Evolutionary conservation across 2,797 vertebrate genomes (phyloP), one percentile per base, ranked within the genome.

Genomic region (Siniperca undulata): DNA sequence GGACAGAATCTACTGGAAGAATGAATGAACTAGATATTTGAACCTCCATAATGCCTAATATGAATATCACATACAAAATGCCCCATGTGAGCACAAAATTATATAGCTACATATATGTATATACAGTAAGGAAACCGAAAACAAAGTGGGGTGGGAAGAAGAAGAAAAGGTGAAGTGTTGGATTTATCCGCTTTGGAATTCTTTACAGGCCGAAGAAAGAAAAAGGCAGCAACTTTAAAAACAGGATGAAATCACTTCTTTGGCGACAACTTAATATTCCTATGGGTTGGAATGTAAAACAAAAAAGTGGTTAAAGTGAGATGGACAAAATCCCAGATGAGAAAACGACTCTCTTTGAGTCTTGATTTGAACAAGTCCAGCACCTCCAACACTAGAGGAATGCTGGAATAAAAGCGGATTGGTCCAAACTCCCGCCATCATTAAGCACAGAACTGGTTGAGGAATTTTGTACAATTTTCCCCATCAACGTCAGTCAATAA

Each of bases 31-130:
- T 91, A 84, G 36, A 87, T 87, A 67, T 84, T 74, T 68, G 70
- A 91, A 95, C 89, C 82, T 86, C 86, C 79, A 81, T 89, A 81
- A 86, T 85, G 88, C 74, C 93, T 94, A 91, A 76, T 90, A 93
- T 95, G 91, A 94, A 93, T 91, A 94, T 94, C 93, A 94, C 94
- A 94, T 94, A 95, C 90, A 92, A 89, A 92, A 93, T 89, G 92
- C 87, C 90, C 92, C 78, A 87, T 84, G 74, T 85, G 94, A 93
- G 90, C 93, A 94, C 87, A 92, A 90, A 93, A 92, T 86, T 74
- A 94, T 94, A 91, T 80, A 92, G 92, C 89, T 94, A 95, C 93
- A 91, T 93, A 91, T 87, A 90, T 84, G 90, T 91, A 94, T 94
- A 92, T 94, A 94, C 90, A 95, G 89, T 75, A 80, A 87, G 74